phyloP scores from a whole-genome alignment of 2,113 vertebrate genomes.

The Eptesicus fuscus region DNA sequence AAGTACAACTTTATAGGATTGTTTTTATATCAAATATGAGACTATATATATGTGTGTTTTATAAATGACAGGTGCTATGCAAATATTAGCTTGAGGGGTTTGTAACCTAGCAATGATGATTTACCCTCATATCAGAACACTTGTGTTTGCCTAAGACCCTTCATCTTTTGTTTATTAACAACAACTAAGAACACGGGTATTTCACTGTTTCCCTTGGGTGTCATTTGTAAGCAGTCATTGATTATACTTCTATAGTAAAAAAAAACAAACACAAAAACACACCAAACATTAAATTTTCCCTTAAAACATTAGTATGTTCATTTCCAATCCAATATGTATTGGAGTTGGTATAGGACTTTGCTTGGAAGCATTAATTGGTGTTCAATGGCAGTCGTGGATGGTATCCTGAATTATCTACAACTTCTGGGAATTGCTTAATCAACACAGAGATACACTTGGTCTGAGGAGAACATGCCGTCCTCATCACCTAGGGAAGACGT shows the following conservation, averaged over 20 bases:
- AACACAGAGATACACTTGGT: neutral
- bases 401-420: neutral
- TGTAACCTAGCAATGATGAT: neutral
- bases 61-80: neutral
- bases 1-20: neutral
- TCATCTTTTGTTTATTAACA: constrained; percentile 5
- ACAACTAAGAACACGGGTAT: neutral
- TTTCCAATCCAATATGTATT: neutral
- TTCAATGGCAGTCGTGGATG: neutral
- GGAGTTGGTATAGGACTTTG: neutral
- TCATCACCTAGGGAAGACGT: neutral
- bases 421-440: constrained; percentile 44
- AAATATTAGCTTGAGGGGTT: neutral
- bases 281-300: neutral
- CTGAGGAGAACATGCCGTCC: neutral
- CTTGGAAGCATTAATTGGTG: neutral
- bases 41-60: neutral
- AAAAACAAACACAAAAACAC: neutral
- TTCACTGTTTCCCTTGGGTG: neutral
- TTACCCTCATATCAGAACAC: neutral
- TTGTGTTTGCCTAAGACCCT: neutral
- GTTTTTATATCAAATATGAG: neutral
- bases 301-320: neutral
- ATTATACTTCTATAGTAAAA: neutral
- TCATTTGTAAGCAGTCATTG: neutral